Percentiles rank a stretch among this genome's conserved stretches.
These are phyloP conservation scores for Syngnathoides biaculeatus DNA, from an alignment of 2,113 vertebrate genomes.

Conservation along the genomic window DNA sequence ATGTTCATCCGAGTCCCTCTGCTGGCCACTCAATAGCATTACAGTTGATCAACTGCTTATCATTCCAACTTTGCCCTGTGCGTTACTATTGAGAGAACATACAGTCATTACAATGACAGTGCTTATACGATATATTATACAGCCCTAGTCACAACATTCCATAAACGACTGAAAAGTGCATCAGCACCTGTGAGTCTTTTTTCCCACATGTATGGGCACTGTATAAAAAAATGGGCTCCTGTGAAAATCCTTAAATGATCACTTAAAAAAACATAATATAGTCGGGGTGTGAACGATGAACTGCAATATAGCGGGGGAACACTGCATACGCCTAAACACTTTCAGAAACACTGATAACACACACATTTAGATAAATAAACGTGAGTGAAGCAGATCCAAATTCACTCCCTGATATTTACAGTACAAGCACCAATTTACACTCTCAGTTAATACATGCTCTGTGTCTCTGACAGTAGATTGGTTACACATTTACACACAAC, in stretches of 20 bases:
- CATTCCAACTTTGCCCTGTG: too few species aligned
- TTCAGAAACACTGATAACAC: constrained; percentile 2
- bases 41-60: too few species aligned
- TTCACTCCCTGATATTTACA: constrained; percentile 70
- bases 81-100: too few species aligned
- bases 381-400: constrained; percentile 19
- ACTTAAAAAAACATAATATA: background rate
- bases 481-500: background rate
- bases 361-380: background rate
- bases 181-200: too few species aligned
- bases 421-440: constrained; percentile 62
- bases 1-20: too few species aligned
- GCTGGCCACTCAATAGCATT: too few species aligned
- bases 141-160: background rate
- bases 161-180: too few species aligned
- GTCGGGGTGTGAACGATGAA: background rate
- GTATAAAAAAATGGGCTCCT: too few species aligned
- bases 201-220: too few species aligned
- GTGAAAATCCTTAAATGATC: background rate
- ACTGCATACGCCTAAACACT: background rate
- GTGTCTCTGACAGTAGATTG: background rate
- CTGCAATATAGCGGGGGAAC: background rate
- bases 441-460: constrained; percentile 28
- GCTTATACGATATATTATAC: too few species aligned
- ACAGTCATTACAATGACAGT: too few species aligned